Percentiles rank a stretch among this genome's conserved stretches.
phyloP scores from a whole-genome alignment of 2,113 vertebrate genomes.

The Pipa parva region DNA sequence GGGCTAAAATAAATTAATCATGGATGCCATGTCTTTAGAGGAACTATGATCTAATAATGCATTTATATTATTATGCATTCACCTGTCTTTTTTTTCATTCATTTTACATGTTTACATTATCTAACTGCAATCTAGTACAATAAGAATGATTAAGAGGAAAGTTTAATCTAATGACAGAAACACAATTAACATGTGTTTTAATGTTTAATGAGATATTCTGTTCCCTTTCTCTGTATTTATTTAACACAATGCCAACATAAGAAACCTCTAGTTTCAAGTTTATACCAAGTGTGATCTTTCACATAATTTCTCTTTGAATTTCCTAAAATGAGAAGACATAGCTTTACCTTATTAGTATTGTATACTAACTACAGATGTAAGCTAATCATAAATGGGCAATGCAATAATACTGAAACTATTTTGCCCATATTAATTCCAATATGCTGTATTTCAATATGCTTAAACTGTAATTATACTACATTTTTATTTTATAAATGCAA shows the following conservation, averaged over 20 bases:
- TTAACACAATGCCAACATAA: slow-evolving; percentile 28
- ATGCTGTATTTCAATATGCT: too few species aligned
- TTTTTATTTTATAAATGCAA: too few species aligned
- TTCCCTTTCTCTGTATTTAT: slow-evolving; percentile 30
- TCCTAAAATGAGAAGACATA: slow-evolving; percentile 12
- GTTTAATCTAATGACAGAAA: slow-evolving; percentile 24
- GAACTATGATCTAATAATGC: background rate
- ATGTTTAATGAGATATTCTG: slow-evolving; percentile 34
- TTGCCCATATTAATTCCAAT: too few species aligned
- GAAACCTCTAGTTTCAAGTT: slow-evolving; percentile 25
- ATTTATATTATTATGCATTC: slow-evolving; percentile 5
- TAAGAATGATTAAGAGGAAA: background rate
- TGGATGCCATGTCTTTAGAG: slow-evolving; percentile 3
- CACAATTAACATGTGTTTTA: slow-evolving; percentile 37
- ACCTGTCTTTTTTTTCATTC: background rate
- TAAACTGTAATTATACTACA: too few species aligned
- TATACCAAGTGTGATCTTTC: slow-evolving; percentile 19
- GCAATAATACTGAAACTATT: too few species aligned
- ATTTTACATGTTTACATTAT: background rate
- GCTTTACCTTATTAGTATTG: background rate
- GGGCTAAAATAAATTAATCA: slow-evolving; percentile 21
- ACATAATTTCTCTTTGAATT: slow-evolving; percentile 25
- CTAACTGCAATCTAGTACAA: slow-evolving; percentile 4
- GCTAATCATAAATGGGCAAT: too few species aligned
- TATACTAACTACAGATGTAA: too few species aligned